Evolutionary conservation across 2,113 vertebrate species (phyloP).

Genomic region (Phaetusa simplex): DNA sequence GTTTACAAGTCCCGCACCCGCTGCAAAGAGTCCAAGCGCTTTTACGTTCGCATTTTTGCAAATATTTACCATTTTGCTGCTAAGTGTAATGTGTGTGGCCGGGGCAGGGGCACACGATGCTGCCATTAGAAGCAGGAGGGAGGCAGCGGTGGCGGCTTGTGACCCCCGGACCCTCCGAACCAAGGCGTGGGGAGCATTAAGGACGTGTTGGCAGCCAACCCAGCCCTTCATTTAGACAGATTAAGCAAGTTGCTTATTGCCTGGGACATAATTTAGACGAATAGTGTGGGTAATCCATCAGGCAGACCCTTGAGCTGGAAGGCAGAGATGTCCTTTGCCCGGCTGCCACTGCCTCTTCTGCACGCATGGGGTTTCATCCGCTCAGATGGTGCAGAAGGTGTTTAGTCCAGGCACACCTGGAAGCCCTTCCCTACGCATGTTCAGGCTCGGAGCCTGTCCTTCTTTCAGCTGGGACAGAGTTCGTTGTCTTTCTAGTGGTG

Average conservation of each 20-base stretch:
- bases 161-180: neutral
- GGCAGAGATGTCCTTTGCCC: neutral
- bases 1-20: neutral
- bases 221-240: no score
- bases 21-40: no score
- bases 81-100: fast-evolving
- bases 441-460: neutral
- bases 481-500: no score
- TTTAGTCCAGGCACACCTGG: neutral
- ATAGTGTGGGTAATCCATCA: no score
- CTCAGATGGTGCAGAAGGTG: neutral
- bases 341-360: no score
- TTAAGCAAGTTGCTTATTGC: no score
- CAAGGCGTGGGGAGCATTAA: neutral
- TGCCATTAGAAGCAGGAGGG: neutral
- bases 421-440: neutral
- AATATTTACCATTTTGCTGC: neutral
- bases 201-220: no score
- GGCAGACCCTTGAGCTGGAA: neutral
- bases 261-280: no score
- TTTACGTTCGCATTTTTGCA: neutral
- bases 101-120: neutral
- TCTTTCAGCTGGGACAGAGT: no score
- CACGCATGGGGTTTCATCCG: neutral
- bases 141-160: no score